These are phyloP conservation scores for Centroberyx gerrardi DNA, from an alignment of 2,797 vertebrate genomes.

Conservation along the genomic window DNA sequence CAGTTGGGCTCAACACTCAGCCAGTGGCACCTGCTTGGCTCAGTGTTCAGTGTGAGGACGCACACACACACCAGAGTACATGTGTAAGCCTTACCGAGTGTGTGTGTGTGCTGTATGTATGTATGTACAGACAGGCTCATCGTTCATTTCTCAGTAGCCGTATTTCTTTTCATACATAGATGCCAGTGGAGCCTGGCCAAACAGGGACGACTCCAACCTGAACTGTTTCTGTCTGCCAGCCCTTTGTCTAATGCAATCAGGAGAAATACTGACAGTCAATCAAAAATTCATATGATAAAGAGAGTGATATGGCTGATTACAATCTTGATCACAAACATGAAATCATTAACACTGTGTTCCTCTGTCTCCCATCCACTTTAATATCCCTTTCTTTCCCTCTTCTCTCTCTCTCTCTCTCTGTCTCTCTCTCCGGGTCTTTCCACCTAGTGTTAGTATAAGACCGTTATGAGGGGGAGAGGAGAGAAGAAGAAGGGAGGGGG, in stretches of 20 bases:
- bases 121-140: conserved; percentile 52
- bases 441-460: conserved; percentile 52
- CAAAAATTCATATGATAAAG: conserved; percentile 52
- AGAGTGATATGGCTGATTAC: conserved; percentile 41
- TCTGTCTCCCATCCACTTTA: background rate
- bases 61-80: conserved; percentile 20
- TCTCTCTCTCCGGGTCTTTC: conserved; percentile 13
- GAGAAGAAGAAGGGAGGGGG: conserved; percentile 64
- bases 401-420: background rate
- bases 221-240: conserved; percentile 51
- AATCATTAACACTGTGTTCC: background rate
- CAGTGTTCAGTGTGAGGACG: conserved; percentile 28
- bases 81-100: conserved; percentile 22
- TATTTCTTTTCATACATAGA: conserved; percentile 78
- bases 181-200: conserved; percentile 73
- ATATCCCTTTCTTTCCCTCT: background rate
- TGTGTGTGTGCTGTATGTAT: conserved; percentile 38
- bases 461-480: conserved; percentile 51
- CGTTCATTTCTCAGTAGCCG: conserved; percentile 55
- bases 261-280: conserved; percentile 29
- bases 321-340: conserved; percentile 50
- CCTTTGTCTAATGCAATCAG: conserved; percentile 36
- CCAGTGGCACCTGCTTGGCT: conserved; percentile 55
- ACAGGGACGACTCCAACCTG: conserved; percentile 59
- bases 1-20: conserved; percentile 55